Base-by-base conservation (phyloP, 2,888 invertebrate genomes). In the Scaptomyza caliginosa region DNA sequence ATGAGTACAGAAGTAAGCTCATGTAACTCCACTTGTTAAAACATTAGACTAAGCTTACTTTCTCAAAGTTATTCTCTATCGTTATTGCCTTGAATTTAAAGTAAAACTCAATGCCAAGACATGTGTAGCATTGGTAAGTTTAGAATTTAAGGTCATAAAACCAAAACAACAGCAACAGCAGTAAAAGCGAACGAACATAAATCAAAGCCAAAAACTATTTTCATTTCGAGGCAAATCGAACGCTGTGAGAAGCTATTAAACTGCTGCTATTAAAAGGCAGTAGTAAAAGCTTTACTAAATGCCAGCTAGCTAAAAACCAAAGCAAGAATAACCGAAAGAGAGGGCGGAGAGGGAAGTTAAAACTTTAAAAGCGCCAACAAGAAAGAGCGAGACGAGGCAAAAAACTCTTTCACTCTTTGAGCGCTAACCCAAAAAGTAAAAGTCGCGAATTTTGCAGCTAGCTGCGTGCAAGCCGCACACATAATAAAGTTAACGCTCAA, bases 401-500 rank as follows among this genome's bases (percentile, higher is more conserved):
- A n/a, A 3, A 8, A 21, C 17, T 13, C 17, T 17, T 8, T 16
- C 6, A 17, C 6, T 16, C 42, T 10, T 21, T 8, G 5, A n/a
- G 11, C 8, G n/a, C 24, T 49, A 26, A 8, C 10, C 11, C 28
- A 43, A 79, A 79, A 69, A 65, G 74, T 71, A 79, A 56, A 69
- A 72, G 70, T 71, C 73, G 58, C 64, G 57, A 58, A 67, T 48
- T 58, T 64, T 38, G 55, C 46, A 16, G 60, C 48, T 54, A 54
- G 26, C 60, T 77, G 79, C 56, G 59, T 70, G 70, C 32, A 59
- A 81, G 66, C 77, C 77, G 52, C 77, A 75, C 67, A 71, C 65
- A 63, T 77, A 77, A 77, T 77, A 77, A 77, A 77, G 77, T 77
- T 82, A 78, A 67, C 76, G 83, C 74, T 59, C 56, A 57, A 74